These are phyloP conservation scores for Craterocephalus amniculus DNA, from an alignment of 2,797 vertebrate species.

Conservation along the genomic window DNA sequence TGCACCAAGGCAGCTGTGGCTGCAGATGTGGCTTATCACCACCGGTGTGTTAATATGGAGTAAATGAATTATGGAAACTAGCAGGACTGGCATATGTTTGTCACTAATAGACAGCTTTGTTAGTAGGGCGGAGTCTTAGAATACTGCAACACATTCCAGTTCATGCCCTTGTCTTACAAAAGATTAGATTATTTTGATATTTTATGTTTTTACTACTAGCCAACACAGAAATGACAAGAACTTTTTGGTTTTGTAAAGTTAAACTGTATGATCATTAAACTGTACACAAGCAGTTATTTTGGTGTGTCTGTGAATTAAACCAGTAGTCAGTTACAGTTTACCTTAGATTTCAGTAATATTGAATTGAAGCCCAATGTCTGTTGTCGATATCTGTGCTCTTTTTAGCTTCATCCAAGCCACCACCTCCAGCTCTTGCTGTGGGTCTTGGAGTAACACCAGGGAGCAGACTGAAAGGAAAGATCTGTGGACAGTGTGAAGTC, in stretches of 20 bases:
- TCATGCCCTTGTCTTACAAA: neutral
- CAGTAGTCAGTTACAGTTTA: neutral
- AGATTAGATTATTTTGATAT: no score
- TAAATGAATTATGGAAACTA: no score
- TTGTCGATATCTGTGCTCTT: slow-evolving; percentile 14
- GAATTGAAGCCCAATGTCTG: slow-evolving; percentile 1
- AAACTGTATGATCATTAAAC: neutral
- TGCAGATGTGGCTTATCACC: no score
- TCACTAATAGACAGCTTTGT: no score
- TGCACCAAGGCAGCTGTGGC: no score
- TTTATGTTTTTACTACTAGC: neutral
- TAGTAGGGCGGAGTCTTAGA: neutral
- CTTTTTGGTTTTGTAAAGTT: neutral
- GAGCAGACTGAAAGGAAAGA: slow-evolving; percentile 71
- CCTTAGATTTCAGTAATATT: slow-evolving; percentile 18
- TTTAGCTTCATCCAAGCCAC: slow-evolving; percentile 34
- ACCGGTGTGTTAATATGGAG: no score
- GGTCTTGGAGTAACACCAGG: slow-evolving; percentile 54
- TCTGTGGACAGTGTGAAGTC: slow-evolving; percentile 83
- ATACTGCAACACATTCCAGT: no score
- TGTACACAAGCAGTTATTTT: neutral
- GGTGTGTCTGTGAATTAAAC: neutral
- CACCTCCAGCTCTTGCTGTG: slow-evolving; percentile 6
- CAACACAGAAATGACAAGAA: neutral
- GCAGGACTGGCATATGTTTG: no score